These are phyloP conservation scores for Thaumatotibia leucotreta DNA, from an alignment of 1,140 invertebrate species.

Conservation along the genomic window DNA sequence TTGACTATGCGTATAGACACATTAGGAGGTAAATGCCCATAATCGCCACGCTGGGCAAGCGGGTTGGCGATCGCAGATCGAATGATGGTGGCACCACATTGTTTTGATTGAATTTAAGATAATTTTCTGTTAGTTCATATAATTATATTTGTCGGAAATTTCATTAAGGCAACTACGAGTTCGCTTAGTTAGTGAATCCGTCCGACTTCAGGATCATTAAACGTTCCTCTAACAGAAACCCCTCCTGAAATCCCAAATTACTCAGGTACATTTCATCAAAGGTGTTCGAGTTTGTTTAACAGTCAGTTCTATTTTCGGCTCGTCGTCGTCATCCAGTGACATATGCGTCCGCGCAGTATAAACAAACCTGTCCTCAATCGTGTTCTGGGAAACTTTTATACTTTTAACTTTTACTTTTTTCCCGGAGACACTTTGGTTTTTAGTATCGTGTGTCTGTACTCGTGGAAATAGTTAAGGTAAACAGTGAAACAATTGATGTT, in stretches of 20 bases:
- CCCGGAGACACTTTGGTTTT: constrained; percentile 45
- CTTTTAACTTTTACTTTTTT: constrained; percentile 45
- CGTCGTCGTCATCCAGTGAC: constrained; percentile 49
- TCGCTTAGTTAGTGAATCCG: background rate
- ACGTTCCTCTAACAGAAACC: background rate
- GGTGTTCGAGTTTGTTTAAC: constrained; percentile 9
- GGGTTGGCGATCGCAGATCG: too few relatives aligned
- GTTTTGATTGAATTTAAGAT: too few relatives aligned
- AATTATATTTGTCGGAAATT: too few relatives aligned
- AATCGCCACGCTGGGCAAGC: too few relatives aligned
- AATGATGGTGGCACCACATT: too few relatives aligned
- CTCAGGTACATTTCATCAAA: constrained; percentile 12
- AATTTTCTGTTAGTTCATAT: too few relatives aligned
- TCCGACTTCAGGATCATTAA: background rate
- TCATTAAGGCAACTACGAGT: background rate
- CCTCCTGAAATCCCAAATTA: background rate
- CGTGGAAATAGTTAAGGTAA: constrained; percentile 12
- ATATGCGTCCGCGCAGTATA: constrained; percentile 49
- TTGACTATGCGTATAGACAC: too few relatives aligned
- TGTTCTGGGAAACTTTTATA: constrained; percentile 65
- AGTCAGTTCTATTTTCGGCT: constrained; percentile 33
- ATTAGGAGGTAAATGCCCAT: too few relatives aligned
- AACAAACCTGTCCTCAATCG: constrained; percentile 59
- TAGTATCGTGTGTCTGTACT: constrained; percentile 2
- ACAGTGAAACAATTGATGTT: constrained; percentile 1